A percentile compares a stretch with the other conserved stretches of the same genome.
Conservation (phyloP, 1,140 invertebrate species). For the Laupala kohalensis region DNA sequence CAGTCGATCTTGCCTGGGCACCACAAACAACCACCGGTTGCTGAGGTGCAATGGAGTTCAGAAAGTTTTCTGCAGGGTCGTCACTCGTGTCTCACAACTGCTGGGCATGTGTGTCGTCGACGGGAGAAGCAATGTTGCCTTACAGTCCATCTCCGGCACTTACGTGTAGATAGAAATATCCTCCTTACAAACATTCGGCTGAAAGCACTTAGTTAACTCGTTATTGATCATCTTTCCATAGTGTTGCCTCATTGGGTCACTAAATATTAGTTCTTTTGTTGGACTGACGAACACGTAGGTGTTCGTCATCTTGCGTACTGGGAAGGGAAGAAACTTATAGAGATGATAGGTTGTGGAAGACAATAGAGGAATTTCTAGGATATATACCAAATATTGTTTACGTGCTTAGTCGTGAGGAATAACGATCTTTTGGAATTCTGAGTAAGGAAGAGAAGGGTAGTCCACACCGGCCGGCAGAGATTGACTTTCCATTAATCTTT, state of each 20-base stretch:
- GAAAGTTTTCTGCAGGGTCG: too few species aligned
- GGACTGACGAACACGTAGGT: background rate
- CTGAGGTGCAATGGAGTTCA: too few species aligned
- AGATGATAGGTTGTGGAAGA: too few species aligned
- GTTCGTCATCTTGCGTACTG: too few species aligned
- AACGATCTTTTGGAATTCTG: slow-evolving; percentile 11
- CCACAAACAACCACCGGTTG: too few species aligned
- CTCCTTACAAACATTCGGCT: background rate
- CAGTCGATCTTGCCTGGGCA: too few species aligned
- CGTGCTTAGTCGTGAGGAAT: background rate
- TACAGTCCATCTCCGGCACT: background rate
- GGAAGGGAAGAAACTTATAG: background rate
- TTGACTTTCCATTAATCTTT: slow-evolving; percentile 17
- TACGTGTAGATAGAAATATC: background rate
- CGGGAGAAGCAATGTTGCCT: background rate
- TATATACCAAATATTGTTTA: too few species aligned
- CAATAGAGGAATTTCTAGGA: slow-evolving; percentile 6
- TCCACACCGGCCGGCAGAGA: slow-evolving; percentile 11
- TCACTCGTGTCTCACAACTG: too few species aligned
- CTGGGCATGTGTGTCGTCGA: too few species aligned
- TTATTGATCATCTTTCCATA: background rate
- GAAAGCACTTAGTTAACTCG: background rate
- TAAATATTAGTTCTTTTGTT: too few species aligned
- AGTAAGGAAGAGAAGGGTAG: slow-evolving; percentile 16
- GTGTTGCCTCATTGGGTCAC: background rate